Conservation (phyloP, 2,113 vertebrate species). For the Atlantisia rogersi region DNA sequence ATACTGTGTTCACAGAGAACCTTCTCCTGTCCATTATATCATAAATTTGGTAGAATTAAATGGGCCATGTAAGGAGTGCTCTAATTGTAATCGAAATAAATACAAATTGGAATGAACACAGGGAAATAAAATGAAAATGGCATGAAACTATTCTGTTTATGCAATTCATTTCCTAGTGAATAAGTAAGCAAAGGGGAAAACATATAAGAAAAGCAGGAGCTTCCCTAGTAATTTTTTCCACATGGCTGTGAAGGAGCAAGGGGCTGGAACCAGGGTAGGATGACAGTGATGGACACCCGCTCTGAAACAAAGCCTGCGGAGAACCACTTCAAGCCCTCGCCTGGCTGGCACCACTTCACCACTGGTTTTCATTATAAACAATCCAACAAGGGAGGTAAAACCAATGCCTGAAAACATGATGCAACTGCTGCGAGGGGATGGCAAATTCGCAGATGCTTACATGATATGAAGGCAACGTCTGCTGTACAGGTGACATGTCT, state of each 20-base stretch:
- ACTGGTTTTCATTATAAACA: not conserved
- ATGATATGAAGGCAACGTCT: rapidly evolving
- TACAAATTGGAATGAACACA: conserved; percentile 8
- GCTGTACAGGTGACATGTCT: not conserved
- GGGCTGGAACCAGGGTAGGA: not conserved
- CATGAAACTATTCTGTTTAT: not conserved
- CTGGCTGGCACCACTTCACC: not conserved
- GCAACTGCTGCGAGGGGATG: not conserved
- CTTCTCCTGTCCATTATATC: conserved; percentile 8
- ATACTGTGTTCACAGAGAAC: not conserved
- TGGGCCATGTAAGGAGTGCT: not conserved
- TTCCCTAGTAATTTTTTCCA: not conserved
- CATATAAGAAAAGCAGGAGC: not conserved
- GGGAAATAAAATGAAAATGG: conserved; percentile 37
- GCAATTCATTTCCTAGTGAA: conserved; percentile 21
- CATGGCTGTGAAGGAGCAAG: not conserved
- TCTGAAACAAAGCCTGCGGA: conserved; percentile 1
- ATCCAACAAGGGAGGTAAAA: not conserved
- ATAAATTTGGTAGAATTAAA: conserved; percentile 48
- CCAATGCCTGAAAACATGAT: not conserved
- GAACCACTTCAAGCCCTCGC: not conserved
- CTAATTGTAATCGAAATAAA: conserved; percentile 49
- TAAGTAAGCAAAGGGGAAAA: conserved; percentile 6
- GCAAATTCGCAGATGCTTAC: not conserved
- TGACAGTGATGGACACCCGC: not conserved